A percentile compares a stretch with the other conserved stretches of the same genome.
phyloP scores from a whole-genome alignment of 1,140 invertebrate species.

The Telenomus remus region DNA sequence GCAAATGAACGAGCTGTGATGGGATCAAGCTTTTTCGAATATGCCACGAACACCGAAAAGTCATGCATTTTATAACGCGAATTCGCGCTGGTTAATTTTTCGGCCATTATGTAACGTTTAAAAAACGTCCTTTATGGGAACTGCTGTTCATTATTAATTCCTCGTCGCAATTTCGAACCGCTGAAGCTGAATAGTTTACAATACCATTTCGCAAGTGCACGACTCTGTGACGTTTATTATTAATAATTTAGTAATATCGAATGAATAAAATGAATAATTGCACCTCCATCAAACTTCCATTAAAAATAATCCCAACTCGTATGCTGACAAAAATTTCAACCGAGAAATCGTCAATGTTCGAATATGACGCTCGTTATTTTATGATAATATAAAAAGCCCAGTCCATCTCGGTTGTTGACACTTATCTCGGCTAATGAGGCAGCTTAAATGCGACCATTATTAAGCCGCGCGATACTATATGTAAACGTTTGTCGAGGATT shows the following conservation, averaged over 20 bases:
- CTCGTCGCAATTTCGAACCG: no score
- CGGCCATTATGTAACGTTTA: slow-evolving; percentile 37
- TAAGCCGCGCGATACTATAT: slow-evolving; percentile 11
- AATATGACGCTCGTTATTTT: neutral
- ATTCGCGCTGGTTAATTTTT: slow-evolving; percentile 46
- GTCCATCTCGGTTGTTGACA: slow-evolving; percentile 1
- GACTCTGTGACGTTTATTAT: no score
- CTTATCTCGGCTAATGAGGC: slow-evolving; percentile 21
- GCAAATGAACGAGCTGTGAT: slow-evolving; percentile 40
- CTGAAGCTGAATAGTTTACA: no score
- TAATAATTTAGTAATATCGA: no score
- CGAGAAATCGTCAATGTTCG: slow-evolving; percentile 14
- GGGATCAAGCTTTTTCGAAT: slow-evolving; percentile 43
- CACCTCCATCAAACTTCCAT: no score
- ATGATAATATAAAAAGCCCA: no score
- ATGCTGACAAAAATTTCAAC: no score
- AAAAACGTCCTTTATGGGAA: slow-evolving; percentile 31
- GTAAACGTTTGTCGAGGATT: neutral
- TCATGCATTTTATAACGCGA: slow-evolving; percentile 54
- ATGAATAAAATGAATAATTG: no score
- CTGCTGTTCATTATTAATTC: slow-evolving; percentile 46
- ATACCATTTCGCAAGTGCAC: no score
- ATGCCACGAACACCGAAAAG: slow-evolving; percentile 25
- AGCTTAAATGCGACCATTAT: slow-evolving; percentile 7
- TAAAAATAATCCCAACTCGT: no score